Evolutionary conservation across 2,113 vertebrate species (phyloP).

Genomic region (Apaloderma vittatum): DNA sequence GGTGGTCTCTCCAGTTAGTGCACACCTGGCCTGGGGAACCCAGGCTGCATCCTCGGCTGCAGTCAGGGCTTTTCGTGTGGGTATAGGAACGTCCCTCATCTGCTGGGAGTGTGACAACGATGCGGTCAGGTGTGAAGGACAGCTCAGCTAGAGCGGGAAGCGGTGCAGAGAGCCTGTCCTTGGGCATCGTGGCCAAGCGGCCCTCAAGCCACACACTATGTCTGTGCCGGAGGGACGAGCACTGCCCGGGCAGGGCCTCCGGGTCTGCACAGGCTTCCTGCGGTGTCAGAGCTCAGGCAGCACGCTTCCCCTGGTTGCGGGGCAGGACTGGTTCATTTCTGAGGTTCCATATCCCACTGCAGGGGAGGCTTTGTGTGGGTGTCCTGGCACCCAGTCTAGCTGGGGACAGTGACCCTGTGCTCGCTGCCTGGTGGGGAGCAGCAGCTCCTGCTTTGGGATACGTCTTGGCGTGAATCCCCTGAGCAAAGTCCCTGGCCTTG

Average conservation of each 20-base stretch:
- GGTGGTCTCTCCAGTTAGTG: accelerated
- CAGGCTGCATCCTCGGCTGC: background rate
- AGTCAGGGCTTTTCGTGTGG: background rate
- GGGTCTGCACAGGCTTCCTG: no score
- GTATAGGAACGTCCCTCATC: background rate
- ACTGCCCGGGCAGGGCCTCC: background rate
- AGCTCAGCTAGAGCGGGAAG: background rate
- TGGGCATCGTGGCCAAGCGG: accelerated
- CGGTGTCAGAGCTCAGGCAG: background rate
- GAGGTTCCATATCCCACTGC: no score
- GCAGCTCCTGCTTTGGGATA: background rate
- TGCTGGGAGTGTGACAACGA: accelerated
- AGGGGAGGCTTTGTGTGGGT: no score
- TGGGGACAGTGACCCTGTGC: no score
- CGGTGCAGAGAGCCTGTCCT: background rate
- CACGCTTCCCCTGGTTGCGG: background rate
- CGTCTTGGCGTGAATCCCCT: no score
- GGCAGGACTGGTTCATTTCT: background rate
- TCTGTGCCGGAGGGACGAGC: background rate
- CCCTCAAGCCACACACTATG: background rate
- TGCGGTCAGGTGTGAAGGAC: accelerated
- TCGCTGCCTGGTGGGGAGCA: no score
- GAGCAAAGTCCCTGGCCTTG: background rate
- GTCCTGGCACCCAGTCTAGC: no score
- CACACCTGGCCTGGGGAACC: background rate